Percentiles rank a stretch among this genome's conserved stretches.
Evolutionary conservation across 2,888 invertebrate species (phyloP).

Genomic region (Drosophila kanekoi): DNA sequence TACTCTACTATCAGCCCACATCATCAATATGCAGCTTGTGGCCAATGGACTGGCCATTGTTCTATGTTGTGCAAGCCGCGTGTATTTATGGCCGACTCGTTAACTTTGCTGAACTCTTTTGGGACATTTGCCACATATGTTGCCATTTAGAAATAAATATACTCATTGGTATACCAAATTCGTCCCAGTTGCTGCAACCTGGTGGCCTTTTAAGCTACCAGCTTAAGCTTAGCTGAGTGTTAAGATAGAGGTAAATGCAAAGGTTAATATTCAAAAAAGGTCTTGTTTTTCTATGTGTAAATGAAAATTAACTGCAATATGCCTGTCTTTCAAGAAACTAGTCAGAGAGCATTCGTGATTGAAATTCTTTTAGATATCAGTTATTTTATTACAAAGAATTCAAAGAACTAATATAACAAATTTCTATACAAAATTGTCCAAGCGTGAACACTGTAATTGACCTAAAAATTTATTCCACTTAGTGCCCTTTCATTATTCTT

Average conservation of each 20-base stretch:
- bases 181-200: conserved; percentile 1
- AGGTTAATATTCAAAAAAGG: neutral
- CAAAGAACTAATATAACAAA: no score
- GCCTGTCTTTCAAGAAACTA: no score
- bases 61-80: conserved; percentile 4
- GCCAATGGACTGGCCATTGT: conserved; percentile 19
- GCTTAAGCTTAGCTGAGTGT: neutral
- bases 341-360: no score
- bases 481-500: neutral
- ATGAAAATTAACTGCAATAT: no score
- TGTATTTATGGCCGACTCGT: conserved; percentile 25
- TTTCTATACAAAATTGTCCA: no score
- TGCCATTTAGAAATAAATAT: conserved; percentile 5
- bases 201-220: conserved; percentile 8
- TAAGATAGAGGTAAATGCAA: neutral
- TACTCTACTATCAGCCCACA: conserved; percentile 45
- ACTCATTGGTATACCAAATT: conserved; percentile 10
- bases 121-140: conserved; percentile 9
- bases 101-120: conserved; percentile 13
- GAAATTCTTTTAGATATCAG: no score
- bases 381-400: no score
- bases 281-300: neutral
- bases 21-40: conserved; percentile 39
- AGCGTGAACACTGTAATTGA: neutral
- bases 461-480: neutral